A percentile compares a stretch with the other conserved stretches of the same genome.
Evolutionary conservation across 1,140 invertebrate species (phyloP).

Genomic region (Octopus bimaculoides): DNA sequence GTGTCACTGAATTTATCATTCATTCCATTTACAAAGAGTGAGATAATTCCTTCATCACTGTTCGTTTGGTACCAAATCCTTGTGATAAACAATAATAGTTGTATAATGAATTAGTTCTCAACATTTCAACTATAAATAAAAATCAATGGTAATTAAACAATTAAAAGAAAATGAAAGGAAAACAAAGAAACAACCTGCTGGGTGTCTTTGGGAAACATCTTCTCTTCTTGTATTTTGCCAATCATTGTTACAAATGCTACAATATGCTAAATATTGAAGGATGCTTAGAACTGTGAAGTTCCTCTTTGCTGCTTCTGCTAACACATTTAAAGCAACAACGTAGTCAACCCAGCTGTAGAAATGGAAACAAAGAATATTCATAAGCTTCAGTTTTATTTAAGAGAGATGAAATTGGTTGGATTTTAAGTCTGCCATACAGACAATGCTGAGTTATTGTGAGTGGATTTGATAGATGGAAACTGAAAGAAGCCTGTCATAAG

Average conservation of each 20-base stretch:
- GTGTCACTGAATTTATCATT: too few species aligned
- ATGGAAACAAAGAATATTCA: background rate
- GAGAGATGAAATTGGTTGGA: too few species aligned
- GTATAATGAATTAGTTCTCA: background rate
- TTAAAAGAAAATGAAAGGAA: background rate
- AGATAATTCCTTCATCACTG: too few species aligned
- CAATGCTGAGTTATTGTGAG: too few species aligned
- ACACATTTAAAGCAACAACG: constrained; percentile 45
- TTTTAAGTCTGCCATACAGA: too few species aligned
- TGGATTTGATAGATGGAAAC: too few species aligned
- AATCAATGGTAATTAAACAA: background rate
- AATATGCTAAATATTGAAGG: constrained; percentile 47
- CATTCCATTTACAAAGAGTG: too few species aligned
- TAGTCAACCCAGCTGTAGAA: constrained; percentile 48
- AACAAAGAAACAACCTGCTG: background rate
- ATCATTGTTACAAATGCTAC: background rate
- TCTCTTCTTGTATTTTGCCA: background rate
- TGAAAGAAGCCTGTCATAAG: too few species aligned
- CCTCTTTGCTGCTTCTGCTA: constrained; percentile 52
- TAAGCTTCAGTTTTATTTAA: too few species aligned
- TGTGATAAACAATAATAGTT: background rate
- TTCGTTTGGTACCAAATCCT: too few species aligned
- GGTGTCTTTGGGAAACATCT: background rate
- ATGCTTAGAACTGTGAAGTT: constrained; percentile 45
- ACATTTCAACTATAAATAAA: background rate